Percentiles rank a stretch among this genome's conserved stretches.
phyloP scores from a whole-genome alignment of 1,140 invertebrate species.

The Cataglyphis hispanica region DNA sequence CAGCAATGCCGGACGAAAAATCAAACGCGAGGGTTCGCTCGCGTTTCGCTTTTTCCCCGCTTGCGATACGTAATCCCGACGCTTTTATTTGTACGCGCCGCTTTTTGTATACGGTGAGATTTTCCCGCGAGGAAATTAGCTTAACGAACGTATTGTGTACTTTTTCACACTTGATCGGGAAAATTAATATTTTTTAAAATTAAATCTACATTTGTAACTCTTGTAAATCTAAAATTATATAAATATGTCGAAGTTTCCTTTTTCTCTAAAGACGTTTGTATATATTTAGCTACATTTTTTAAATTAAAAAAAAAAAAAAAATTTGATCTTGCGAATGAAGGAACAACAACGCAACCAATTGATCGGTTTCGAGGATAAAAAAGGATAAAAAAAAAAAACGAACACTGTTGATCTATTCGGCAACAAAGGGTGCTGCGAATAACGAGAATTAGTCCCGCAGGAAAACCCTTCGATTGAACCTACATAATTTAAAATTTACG shows the following conservation, averaged over 20 bases:
- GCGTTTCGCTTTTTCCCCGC: background rate
- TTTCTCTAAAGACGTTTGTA: background rate
- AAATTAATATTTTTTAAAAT: background rate
- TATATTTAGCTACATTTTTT: background rate
- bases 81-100: conserved; percentile 54
- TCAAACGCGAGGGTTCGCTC: conserved; percentile 77
- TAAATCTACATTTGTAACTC: background rate
- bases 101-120: conserved; percentile 6
- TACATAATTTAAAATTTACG: conserved; percentile 81
- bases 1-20: conserved; percentile 84
- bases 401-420: conserved; percentile 50
- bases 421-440: conserved; percentile 77
- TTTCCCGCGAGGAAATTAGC: conserved; percentile 10
- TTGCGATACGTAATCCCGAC: conserved; percentile 22
- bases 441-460: conserved; percentile 80
- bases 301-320: no score
- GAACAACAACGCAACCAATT: conserved; percentile 1
- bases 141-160: conserved; percentile 30
- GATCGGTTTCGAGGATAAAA: conserved; percentile 6
- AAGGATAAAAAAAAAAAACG: conserved; percentile 46
- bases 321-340: background rate
- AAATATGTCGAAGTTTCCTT: background rate
- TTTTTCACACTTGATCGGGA: background rate
- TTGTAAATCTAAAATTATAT: background rate
- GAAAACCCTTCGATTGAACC: conserved; percentile 80